phyloP scores from a whole-genome alignment of 1,140 invertebrate genomes.

The Heterodera schachtii region DNA sequence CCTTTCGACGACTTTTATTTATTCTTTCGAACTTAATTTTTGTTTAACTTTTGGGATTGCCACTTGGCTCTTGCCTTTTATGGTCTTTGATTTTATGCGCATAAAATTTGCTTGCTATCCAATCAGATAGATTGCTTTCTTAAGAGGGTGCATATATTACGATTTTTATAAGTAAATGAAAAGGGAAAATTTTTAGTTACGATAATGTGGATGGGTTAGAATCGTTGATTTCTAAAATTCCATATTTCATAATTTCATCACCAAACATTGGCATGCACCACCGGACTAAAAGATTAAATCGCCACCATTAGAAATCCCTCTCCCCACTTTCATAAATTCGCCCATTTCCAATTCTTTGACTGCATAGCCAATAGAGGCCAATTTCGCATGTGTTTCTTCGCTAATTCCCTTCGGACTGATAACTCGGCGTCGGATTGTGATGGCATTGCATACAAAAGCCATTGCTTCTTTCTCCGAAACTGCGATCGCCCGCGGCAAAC shows the following conservation, averaged over 20 bases:
- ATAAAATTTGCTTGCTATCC: too few species aligned
- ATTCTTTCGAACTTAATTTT: too few species aligned
- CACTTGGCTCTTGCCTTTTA: too few species aligned
- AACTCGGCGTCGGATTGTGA: slow-evolving; percentile 58
- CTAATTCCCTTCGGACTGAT: slow-evolving; percentile 60
- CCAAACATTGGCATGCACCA: slow-evolving; percentile 63
- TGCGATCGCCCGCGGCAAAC: slow-evolving; percentile 60
- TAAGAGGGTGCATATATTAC: too few species aligned
- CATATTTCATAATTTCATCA: slow-evolving; percentile 55
- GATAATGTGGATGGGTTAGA: too few species aligned
- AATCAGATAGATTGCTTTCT: too few species aligned
- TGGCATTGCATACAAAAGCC: slow-evolving; percentile 64
- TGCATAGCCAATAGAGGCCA: slow-evolving; percentile 51
- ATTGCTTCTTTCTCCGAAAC: slow-evolving; percentile 59
- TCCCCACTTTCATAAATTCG: slow-evolving; percentile 61
- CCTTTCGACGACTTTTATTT: too few species aligned
- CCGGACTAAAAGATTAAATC: slow-evolving; percentile 45
- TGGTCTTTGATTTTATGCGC: too few species aligned
- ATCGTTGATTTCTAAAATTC: too few species aligned
- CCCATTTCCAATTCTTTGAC: slow-evolving; percentile 63
- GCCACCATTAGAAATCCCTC: background rate
- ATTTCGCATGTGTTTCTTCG: slow-evolving; percentile 43
- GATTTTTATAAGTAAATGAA: too few species aligned
- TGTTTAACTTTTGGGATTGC: too few species aligned
- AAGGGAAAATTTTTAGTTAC: too few species aligned